phyloP scores from a whole-genome alignment of 2,113 vertebrate genomes.

The Anhinga rufa region DNA sequence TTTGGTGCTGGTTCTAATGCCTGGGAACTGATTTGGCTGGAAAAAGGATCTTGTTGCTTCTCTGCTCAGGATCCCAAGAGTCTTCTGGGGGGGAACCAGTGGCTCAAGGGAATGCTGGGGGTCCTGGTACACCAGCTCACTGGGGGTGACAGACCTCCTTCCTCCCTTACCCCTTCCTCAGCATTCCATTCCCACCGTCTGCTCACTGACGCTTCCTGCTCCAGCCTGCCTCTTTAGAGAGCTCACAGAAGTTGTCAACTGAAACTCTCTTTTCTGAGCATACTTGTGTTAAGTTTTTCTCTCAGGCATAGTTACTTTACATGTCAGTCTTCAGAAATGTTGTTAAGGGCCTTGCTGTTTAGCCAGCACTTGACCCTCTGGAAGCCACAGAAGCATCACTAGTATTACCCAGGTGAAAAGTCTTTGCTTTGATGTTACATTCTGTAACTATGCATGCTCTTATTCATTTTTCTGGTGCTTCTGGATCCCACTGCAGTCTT shows the following conservation, averaged over 20 bases:
- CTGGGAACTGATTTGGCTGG: background rate
- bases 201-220: background rate
- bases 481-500: background rate
- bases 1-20: background rate
- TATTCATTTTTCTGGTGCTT: background rate
- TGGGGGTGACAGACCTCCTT: background rate
- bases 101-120: background rate
- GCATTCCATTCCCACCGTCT: rapidly evolving
- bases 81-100: background rate
- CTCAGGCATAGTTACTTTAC: background rate
- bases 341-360: background rate
- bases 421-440: background rate
- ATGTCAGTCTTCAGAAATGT: background rate
- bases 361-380: background rate
- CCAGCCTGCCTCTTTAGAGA: background rate
- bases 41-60: background rate
- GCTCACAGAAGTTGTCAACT: rapidly evolving
- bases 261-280: background rate
- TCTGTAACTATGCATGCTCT: background rate
- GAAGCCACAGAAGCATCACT: background rate
- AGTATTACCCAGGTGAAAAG: background rate
- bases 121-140: background rate
- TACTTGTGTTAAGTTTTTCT: background rate
- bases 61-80: background rate
- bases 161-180: background rate